Percentiles rank a stretch among this genome's conserved stretches.
Conservation (phyloP, 2,113 vertebrate genomes). For the Catharus minimus region DNA sequence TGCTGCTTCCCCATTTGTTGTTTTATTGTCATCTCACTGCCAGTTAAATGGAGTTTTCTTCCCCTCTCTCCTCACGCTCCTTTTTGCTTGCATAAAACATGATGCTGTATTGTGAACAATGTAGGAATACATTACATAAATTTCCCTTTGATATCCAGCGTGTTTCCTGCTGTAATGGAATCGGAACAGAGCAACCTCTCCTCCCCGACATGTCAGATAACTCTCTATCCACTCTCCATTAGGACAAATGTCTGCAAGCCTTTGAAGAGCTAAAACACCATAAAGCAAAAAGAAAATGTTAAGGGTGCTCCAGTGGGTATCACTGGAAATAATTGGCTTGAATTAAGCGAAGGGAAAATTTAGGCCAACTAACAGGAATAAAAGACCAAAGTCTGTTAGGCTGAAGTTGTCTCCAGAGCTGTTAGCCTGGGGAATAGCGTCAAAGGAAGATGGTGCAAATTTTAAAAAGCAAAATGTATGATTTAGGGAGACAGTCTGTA, state of each 20-base stretch:
- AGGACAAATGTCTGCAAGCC: constrained; percentile 64
- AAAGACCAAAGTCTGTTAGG: constrained; percentile 51
- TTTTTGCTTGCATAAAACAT: constrained; percentile 78
- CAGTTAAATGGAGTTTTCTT: constrained; percentile 54
- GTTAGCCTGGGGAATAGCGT: constrained; percentile 46
- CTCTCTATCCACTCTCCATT: constrained; percentile 66
- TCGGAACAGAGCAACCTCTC: constrained; percentile 66
- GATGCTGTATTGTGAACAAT: constrained; percentile 71
- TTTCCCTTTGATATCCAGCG: constrained; percentile 75
- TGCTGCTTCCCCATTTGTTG: constrained; percentile 38
- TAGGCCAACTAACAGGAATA: constrained; percentile 37
- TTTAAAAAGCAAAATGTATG: constrained; percentile 52
- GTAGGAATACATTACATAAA: constrained; percentile 81
- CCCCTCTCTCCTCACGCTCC: constrained; percentile 11
- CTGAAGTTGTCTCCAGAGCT: constrained; percentile 17
- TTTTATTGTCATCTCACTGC: constrained; percentile 65
- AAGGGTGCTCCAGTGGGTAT: constrained; percentile 57
- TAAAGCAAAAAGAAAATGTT: constrained; percentile 52
- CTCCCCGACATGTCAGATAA: constrained; percentile 66
- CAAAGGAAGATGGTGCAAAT: constrained; percentile 34
- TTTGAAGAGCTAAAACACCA: constrained; percentile 61
- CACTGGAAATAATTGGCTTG: constrained; percentile 47
- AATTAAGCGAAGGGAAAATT: constrained; percentile 20
- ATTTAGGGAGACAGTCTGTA: constrained; percentile 33
- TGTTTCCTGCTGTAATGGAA: constrained; percentile 78